Evolutionary conservation across 2,113 vertebrate genomes (phyloP).

Genomic region (Rhinopomastus cyanomelas): DNA sequence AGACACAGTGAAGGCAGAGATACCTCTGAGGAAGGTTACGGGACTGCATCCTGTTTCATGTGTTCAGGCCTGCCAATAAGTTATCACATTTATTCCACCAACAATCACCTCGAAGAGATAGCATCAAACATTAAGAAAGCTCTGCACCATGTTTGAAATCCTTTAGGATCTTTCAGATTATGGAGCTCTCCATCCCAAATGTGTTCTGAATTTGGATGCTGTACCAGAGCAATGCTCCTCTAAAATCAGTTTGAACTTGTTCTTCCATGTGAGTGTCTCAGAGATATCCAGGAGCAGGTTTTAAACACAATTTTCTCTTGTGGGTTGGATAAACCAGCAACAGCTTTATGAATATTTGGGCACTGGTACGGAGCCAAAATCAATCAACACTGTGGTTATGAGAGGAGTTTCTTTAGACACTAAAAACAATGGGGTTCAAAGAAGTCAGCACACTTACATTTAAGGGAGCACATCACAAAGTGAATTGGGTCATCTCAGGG

Average conservation of each 20-base stretch:
- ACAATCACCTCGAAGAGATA: neutral
- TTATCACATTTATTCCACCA: neutral
- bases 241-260: neutral
- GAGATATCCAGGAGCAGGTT: neutral
- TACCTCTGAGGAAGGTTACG: neutral
- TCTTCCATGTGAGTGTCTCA: neutral
- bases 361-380: neutral
- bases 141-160: neutral
- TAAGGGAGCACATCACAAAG: constrained; percentile 62
- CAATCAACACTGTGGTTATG: constrained; percentile 9
- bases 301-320: constrained; percentile 2
- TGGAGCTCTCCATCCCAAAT: neutral
- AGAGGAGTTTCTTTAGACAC: constrained; percentile 28
- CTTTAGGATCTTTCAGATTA: neutral
- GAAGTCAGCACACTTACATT: constrained; percentile 53
- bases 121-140: neutral
- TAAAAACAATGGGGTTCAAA: constrained; percentile 64
- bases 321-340: neutral
- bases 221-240: neutral
- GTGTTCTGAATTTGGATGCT: neutral
- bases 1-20: neutral
- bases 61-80: neutral
- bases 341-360: constrained; percentile 9
- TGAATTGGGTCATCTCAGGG: constrained; percentile 71
- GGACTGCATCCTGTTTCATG: neutral